A percentile compares a stretch with the other conserved stretches of the same genome.
Evolutionary conservation across 2,797 vertebrate genomes (phyloP).

Genomic region (Lepilemur septentrionalis): DNA sequence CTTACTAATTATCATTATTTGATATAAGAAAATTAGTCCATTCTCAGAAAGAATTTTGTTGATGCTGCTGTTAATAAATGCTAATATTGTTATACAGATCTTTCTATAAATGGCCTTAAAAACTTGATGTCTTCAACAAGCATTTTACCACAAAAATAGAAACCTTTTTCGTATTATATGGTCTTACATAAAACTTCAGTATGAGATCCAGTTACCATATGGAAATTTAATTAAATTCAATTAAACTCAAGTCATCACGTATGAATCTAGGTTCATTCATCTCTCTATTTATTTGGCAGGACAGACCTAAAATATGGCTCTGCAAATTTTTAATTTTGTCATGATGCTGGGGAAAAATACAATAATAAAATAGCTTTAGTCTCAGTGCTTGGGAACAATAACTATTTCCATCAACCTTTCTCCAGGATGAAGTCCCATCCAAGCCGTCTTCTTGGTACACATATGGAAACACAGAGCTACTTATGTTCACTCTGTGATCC

Average conservation of each 20-base stretch:
- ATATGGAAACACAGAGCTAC: neutral
- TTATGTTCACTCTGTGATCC: neutral
- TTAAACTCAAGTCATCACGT: neutral
- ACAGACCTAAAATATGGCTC: neutral
- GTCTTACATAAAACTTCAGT: neutral
- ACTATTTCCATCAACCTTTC: neutral
- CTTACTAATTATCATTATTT: neutral
- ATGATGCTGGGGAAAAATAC: neutral
- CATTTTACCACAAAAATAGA: neutral
- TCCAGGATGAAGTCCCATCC: neutral
- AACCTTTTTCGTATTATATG: neutral
- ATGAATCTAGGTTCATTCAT: neutral
- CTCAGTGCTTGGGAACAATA: neutral
- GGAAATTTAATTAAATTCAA: constrained; percentile 6
- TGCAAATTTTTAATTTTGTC: neutral
- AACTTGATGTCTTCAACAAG: neutral
- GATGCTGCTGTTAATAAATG: neutral
- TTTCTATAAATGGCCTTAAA: neutral
- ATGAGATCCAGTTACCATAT: neutral
- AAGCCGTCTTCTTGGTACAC: neutral
- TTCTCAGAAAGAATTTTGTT: neutral
- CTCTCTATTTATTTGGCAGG: neutral
- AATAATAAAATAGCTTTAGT: neutral
- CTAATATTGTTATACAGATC: neutral
- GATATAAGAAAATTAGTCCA: neutral